Conservation (phyloP, 2,888 invertebrate genomes). For the Phytoseiulus persimilis region DNA sequence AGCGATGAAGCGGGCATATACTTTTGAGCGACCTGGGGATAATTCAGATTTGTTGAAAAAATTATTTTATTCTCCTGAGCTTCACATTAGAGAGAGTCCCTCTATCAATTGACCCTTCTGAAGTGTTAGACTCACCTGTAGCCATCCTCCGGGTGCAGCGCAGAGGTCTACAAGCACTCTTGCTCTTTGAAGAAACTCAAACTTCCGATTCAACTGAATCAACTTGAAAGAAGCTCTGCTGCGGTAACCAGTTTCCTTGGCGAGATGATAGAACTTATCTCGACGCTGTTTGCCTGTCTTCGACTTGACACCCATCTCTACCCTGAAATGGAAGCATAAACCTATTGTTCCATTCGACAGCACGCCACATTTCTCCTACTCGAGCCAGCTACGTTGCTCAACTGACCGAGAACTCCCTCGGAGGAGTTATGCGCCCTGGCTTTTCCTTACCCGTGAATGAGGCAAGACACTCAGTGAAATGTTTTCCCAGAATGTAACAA, state of each 20-base stretch:
- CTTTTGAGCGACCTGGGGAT: constrained; percentile 77
- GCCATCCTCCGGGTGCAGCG: constrained; percentile 98
- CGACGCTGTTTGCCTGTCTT: constrained; percentile 96
- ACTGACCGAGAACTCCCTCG: no score
- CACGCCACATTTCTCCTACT: no score
- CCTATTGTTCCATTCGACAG: neutral
- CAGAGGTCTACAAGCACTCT: constrained; percentile 95
- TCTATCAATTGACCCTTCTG: no score
- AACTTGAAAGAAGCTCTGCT: constrained; percentile 99
- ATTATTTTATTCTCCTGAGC: neutral
- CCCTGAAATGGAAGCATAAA: neutral
- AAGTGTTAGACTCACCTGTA: constrained; percentile 56
- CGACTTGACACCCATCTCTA: constrained; percentile 76
- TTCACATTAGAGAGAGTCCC: neutral
- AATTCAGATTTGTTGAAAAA: neutral
- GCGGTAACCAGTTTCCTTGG: constrained; percentile 95
- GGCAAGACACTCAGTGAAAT: neutral
- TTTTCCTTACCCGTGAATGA: neutral
- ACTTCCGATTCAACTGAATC: constrained; percentile 92
- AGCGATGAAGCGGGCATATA: constrained; percentile 94
- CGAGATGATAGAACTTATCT: constrained; percentile 96
- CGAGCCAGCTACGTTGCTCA: no score
- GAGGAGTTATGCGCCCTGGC: neutral
- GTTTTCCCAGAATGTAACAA: neutral
- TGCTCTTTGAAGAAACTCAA: constrained; percentile 88